Evolutionary conservation across 1,140 invertebrate genomes (phyloP).

Genomic region (Telenomus remus): DNA sequence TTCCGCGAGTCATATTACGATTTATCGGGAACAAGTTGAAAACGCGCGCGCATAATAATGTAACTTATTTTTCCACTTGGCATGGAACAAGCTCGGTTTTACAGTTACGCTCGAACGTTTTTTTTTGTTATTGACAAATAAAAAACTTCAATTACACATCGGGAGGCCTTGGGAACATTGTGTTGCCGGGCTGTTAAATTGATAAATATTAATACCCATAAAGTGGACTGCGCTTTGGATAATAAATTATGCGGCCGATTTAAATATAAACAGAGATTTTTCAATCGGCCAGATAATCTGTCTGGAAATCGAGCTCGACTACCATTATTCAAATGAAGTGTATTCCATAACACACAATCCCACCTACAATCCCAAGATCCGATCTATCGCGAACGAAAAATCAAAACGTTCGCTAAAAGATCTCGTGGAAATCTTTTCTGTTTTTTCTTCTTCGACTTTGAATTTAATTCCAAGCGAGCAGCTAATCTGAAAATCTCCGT

Average conservation of each 20-base stretch:
- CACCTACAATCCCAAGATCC: slow-evolving; percentile 1
- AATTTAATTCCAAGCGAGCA: no score
- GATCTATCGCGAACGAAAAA: background rate
- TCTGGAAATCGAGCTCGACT: slow-evolving; percentile 11
- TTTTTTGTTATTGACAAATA: slow-evolving; percentile 6
- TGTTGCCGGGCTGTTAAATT: slow-evolving; percentile 19
- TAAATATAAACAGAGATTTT: slow-evolving; percentile 13
- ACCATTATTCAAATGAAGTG: slow-evolving; percentile 19
- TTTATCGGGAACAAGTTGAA: no score
- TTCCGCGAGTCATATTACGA: no score
- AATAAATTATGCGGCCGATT: slow-evolving; percentile 18
- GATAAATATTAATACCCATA: slow-evolving; percentile 27
- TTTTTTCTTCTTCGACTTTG: no score
- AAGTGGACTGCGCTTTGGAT: slow-evolving; percentile 11
- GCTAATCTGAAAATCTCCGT: no score
- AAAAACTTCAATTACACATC: slow-evolving; percentile 7
- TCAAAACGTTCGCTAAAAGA: no score
- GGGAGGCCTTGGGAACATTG: slow-evolving; percentile 1
- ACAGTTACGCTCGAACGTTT: background rate
- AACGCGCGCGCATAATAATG: no score
- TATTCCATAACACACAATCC: slow-evolving; percentile 14
- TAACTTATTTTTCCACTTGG: no score
- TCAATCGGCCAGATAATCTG: slow-evolving; percentile 12
- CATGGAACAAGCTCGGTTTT: no score
- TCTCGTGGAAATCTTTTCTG: no score